Conservation (phyloP, 1,140 invertebrate genomes). For the Neodiprion pinetum region DNA sequence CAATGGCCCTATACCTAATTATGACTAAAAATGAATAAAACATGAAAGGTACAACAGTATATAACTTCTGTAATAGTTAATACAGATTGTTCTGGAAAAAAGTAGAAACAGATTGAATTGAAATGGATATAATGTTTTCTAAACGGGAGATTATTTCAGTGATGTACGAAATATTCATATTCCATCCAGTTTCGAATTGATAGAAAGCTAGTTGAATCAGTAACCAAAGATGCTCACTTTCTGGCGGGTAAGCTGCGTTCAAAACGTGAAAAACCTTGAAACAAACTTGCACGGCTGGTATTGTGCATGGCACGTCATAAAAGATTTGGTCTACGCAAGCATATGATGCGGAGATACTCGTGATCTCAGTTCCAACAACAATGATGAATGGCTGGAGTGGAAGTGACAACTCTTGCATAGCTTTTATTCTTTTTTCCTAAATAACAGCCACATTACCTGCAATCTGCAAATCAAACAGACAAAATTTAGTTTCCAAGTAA, state of each 20-base stretch:
- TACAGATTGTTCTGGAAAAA: no score
- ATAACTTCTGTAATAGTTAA: no score
- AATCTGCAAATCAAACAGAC: conserved; percentile 12
- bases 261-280: conserved; percentile 24
- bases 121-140: no score
- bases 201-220: no score
- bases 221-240: conserved; percentile 20
- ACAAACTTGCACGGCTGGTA: conserved; percentile 20
- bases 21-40: no score
- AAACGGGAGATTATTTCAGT: no score
- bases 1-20: no score
- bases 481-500: neutral
- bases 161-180: no score
- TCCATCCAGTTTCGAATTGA: no score
- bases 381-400: conserved; percentile 25
- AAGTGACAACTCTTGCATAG: conserved; percentile 6
- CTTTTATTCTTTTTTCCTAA: conserved; percentile 2
- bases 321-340: conserved; percentile 15
- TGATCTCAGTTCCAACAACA: conserved; percentile 20
- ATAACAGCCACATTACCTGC: neutral
- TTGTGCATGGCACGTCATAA: conserved; percentile 11
- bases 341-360: conserved; percentile 1
- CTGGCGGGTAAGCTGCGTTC: conserved; percentile 10
- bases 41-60: no score
- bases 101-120: no score